These are phyloP conservation scores for Emmelina monodactyla DNA, from an alignment of 2,888 invertebrate genomes.

Conservation along the genomic window DNA sequence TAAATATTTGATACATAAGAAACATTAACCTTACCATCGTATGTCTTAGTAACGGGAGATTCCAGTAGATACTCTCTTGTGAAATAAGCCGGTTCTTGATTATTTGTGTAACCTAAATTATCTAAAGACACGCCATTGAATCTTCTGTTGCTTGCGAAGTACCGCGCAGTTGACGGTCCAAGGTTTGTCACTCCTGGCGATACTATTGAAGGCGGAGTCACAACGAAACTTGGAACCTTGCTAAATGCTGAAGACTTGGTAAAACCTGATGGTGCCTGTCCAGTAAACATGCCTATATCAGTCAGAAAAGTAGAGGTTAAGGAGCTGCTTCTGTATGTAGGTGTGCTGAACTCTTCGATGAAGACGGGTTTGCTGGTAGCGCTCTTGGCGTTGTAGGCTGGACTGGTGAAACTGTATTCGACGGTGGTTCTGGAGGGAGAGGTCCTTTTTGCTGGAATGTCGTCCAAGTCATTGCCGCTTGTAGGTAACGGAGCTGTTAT, in stretches of 20 bases:
- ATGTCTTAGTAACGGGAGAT: slow-evolving; percentile 51
- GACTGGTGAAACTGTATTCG: slow-evolving; percentile 39
- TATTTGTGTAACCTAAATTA: slow-evolving; percentile 34
- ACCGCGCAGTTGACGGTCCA: slow-evolving; percentile 24
- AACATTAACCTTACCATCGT: slow-evolving; percentile 40
- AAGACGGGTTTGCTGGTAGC: slow-evolving; percentile 26
- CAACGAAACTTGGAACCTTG: neutral
- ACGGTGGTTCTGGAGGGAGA: slow-evolving; percentile 25
- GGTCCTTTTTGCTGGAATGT: slow-evolving; percentile 25
- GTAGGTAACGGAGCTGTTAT: slow-evolving; percentile 54
- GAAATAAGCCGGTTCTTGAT: slow-evolving; percentile 43
- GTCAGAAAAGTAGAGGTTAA: slow-evolving; percentile 4
- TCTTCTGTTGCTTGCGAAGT: slow-evolving; percentile 23
- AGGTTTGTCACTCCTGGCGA: slow-evolving; percentile 1
- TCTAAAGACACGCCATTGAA: slow-evolving; percentile 32
- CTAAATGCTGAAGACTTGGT: neutral
- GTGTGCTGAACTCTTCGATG: slow-evolving; percentile 20
- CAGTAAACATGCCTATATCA: slow-evolving; percentile 3
- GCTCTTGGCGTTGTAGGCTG: slow-evolving; percentile 30
- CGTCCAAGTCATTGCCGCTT: slow-evolving; percentile 36
- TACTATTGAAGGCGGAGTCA: slow-evolving; percentile 2
- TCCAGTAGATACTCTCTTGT: slow-evolving; percentile 55
- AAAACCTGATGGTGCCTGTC: slow-evolving; percentile 8
- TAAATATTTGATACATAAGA: neutral
- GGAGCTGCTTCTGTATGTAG: slow-evolving; percentile 7